phyloP scores from a whole-genome alignment of 1,140 invertebrate genomes.

The Frieseomelitta varia region DNA sequence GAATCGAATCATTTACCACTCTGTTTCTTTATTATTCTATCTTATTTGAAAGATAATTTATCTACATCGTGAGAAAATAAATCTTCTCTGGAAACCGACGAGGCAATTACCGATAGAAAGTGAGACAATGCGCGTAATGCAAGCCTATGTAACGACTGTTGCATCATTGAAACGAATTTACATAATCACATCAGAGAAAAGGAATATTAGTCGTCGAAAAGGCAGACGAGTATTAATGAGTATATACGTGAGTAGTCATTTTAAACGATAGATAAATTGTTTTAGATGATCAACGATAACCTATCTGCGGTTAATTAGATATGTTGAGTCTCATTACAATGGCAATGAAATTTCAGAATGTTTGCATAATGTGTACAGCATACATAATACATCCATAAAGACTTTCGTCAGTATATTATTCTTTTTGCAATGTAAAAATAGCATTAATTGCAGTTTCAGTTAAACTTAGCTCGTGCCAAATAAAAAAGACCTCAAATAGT shows the following conservation, averaged over 20 bases:
- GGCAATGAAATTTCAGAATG: too few species aligned
- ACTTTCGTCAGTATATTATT: too few species aligned
- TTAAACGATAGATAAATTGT: background rate
- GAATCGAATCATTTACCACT: too few species aligned
- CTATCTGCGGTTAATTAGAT: background rate
- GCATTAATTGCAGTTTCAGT: too few species aligned
- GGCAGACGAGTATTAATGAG: constrained; percentile 31
- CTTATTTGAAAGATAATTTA: background rate
- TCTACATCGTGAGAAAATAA: constrained; percentile 6
- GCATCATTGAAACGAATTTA: constrained; percentile 16
- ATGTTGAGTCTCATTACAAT: too few species aligned
- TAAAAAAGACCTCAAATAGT: background rate
- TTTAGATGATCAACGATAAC: background rate
- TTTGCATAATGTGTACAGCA: too few species aligned
- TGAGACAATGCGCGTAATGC: constrained; percentile 2
- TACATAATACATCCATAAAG: too few species aligned
- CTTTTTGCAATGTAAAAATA: too few species aligned
- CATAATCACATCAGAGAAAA: background rate
- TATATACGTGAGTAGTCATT: background rate
- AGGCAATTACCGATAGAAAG: constrained; percentile 36
- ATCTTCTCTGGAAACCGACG: background rate
- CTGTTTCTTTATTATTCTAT: too few species aligned
- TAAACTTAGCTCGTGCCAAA: background rate
- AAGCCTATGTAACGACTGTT: background rate
- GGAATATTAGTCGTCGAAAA: background rate